Base-by-base conservation (phyloP, 2,888 invertebrate genomes). In the Synanthedon myopaeformis region DNA sequence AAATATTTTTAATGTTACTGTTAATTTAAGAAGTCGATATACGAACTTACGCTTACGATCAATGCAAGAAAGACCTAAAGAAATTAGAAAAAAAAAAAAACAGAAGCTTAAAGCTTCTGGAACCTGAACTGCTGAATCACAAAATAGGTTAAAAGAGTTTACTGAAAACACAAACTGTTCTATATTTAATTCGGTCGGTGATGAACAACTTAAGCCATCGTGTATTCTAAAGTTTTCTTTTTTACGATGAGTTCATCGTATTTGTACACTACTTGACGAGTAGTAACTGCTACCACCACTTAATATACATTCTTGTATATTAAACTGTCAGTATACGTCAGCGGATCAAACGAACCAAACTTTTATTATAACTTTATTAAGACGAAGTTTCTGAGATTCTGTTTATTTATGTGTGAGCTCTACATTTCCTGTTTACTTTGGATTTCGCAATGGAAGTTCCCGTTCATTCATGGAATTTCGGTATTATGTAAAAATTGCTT, bases 391-490 rank as follows among this genome's bases (percentile, higher is more conserved):
- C 45, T 45, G 45, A 13, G 45, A 13, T 45, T 11, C 8, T 14
- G 14, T 45, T 45, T 45, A 5, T 45, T 45, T 14, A 14, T 45
- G 14, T n/a, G 45, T 45, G 45, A 14, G n/a, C 14, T 45, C 5
- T 45, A 14, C n/a, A 45, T 45, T 45, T 14, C 45, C 45, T 45
- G 45, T 45, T 45, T 45, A 45, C 14, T 0, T 14, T 45, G n/a
- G 12, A 14, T 45, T 45, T 45, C 45, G 45, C 45, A 45, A 45
- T 45, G 14, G 14, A 45, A n/a, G 13, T 41, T 42, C 41, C 13
- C n/a, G 52, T 54, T 58, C 53, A 52, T 57, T 57, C 57, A 56
- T 52, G 42, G 53, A 57, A 55, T 52, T 52, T 53, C 23, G 48
- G 53, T 12, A 6, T 35, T 35, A 10, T 35, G 10, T 35, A 35